Base-by-base conservation (phyloP, 2,888 invertebrate species). In the Hololepta plana region DNA sequence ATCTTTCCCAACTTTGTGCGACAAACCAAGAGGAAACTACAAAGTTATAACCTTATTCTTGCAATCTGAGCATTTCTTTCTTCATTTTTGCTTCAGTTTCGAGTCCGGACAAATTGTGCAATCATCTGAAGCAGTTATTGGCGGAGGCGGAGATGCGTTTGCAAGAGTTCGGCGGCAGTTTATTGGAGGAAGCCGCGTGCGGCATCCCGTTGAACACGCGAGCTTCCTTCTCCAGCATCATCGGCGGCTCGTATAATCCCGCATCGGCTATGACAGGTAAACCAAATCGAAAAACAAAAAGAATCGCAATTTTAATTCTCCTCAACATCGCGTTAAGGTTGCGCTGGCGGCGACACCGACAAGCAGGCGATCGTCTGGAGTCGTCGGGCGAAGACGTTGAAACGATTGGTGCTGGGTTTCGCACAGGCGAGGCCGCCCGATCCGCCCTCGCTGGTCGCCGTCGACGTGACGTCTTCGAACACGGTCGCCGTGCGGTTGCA, bases 341-440 rank as follows among this genome's bases (percentile, higher is more conserved):
- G 80, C 47, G 70, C 75, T 1, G 75, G 69, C 12, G 59, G 69
- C 9, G 74, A 77, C 44, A 72, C 72, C 36, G 82, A 82, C 47
- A 82, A 84, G 44, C 82, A 84, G 51, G 71, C 79, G 26, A 74
- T 79, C 35, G 71, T 82, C 27, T 90, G 90, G 88, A 85, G 90
- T 41, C 65, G 87, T 34, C 68, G 84, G 41, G 69, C 75, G 24
- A 65, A 79, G 43, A 72, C 79, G 1, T 61, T 87, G 20, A 75
- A 66, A 32, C 57, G 67, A 20, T 73, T 93, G 65, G 67, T 84
- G 17, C 59, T 76, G 15, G 90, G 90, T 23, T 88, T 88, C 62
- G 82, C 87, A 42, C 81, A 85, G 53, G 73, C 82, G 7, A 62
- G 80, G 16, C 72, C 76, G 1, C 91, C 91, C 20, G 75, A 80